Conservation (phyloP, 2,113 vertebrate species). For the Anarrhichthys ocellatus region DNA sequence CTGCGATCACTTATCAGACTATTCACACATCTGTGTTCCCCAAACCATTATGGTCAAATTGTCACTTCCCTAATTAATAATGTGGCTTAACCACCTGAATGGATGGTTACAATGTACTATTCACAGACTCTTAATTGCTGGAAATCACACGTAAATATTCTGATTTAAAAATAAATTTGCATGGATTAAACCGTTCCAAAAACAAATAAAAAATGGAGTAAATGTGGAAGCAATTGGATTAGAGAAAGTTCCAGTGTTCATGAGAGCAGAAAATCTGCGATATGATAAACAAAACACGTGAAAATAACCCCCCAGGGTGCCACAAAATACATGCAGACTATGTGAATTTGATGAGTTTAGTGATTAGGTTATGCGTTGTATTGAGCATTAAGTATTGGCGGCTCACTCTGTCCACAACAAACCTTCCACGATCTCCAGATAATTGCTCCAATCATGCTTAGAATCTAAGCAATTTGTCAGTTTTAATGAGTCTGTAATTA, state of each 20-base stretch:
- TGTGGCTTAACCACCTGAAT: constrained; percentile 20
- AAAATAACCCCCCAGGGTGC: constrained; percentile 1
- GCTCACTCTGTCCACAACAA: constrained; percentile 15
- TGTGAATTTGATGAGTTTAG: background rate
- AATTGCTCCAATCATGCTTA: constrained; percentile 46
- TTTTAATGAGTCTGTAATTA: constrained; percentile 49
- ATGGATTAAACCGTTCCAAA: background rate
- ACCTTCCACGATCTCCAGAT: constrained; percentile 35
- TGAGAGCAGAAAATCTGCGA: background rate
- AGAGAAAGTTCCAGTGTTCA: background rate
- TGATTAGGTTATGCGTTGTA: background rate
- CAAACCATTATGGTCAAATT: constrained; percentile 34
- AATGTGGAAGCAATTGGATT: no score
- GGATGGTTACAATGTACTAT: constrained; percentile 6
- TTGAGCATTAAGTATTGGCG: background rate
- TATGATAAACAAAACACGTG: background rate
- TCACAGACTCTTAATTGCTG: constrained; percentile 16
- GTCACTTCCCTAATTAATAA: constrained; percentile 36
- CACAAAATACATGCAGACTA: background rate
- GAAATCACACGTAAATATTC: background rate
- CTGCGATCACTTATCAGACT: constrained; percentile 2
- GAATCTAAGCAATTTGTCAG: constrained; percentile 15
- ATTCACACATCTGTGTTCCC: constrained; percentile 28
- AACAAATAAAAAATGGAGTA: background rate
- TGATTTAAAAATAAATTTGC: constrained; percentile 5